phyloP scores from a whole-genome alignment of 2,888 invertebrate genomes.

The Macaria liturata region DNA sequence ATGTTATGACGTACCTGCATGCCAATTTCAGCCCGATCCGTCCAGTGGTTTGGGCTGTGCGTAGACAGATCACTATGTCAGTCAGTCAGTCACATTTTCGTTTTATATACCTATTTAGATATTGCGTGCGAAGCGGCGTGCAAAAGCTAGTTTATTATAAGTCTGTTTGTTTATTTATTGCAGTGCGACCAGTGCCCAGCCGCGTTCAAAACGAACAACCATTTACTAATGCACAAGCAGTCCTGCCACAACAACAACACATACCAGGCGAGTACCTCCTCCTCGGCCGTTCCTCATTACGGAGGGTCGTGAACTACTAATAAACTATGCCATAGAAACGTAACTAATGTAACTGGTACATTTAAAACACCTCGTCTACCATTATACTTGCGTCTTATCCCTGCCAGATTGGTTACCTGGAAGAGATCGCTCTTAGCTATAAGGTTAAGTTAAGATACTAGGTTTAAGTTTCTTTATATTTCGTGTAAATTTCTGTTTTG shows the following conservation, averaged over 20 bases:
- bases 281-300: background rate
- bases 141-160: background rate
- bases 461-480: background rate
- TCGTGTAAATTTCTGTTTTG: too few species aligned
- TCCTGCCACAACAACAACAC: conserved; percentile 45
- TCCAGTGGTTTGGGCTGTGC: too few species aligned
- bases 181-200: conserved; percentile 63
- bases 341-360: too few species aligned
- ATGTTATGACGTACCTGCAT: too few species aligned
- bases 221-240: conserved; percentile 54
- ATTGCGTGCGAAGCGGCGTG: background rate
- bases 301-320: background rate
- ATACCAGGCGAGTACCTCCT: conserved; percentile 20
- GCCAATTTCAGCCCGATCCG: too few species aligned
- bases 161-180: conserved; percentile 4
- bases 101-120: background rate
- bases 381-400: too few species aligned
- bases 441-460: background rate
- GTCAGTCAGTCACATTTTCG: background rate
- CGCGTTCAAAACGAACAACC: conserved; percentile 57
- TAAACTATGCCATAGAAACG: background rate
- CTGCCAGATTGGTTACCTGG: too few species aligned
- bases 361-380: too few species aligned
- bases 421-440: background rate
- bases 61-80: too few species aligned